Conservation (phyloP, 1,140 invertebrate genomes). For the Orchestia grillus region DNA sequence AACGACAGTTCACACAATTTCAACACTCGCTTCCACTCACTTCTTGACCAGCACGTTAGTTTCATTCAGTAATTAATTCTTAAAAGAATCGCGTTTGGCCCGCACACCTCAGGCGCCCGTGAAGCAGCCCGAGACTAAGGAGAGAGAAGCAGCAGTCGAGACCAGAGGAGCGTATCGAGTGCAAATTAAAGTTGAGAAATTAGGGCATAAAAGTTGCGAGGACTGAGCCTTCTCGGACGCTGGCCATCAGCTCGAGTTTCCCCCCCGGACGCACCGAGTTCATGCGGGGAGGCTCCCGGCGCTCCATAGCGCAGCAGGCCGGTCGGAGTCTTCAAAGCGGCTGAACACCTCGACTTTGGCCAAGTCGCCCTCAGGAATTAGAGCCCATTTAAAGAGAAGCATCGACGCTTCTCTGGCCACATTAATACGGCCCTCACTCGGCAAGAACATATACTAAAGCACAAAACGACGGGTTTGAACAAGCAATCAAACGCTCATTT, state of each 20-base stretch:
- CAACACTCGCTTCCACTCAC: too few species aligned
- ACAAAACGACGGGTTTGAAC: background rate
- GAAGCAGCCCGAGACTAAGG: background rate
- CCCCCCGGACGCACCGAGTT: background rate
- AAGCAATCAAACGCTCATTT: background rate
- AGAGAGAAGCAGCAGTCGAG: background rate
- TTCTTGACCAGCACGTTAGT: too few species aligned
- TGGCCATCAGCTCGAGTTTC: background rate
- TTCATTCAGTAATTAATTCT: too few species aligned
- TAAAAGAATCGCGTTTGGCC: background rate
- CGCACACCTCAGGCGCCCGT: background rate
- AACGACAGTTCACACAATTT: background rate
- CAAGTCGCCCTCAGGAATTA: background rate
- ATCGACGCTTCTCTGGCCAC: background rate
- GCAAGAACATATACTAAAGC: background rate
- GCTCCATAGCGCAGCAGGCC: background rate
- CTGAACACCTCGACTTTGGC: background rate
- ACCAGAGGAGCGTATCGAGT: background rate
- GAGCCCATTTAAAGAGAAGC: background rate
- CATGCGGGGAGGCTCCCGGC: too few species aligned
- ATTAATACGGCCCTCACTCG: background rate
- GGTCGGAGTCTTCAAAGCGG: background rate
- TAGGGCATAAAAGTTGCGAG: conserved; percentile 31
- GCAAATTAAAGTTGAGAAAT: background rate
- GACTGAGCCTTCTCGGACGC: background rate